Percentiles rank a stretch among this genome's conserved stretches.
Evolutionary conservation across 2,797 vertebrate species (phyloP).

Genomic region (Botia kubotai): DNA sequence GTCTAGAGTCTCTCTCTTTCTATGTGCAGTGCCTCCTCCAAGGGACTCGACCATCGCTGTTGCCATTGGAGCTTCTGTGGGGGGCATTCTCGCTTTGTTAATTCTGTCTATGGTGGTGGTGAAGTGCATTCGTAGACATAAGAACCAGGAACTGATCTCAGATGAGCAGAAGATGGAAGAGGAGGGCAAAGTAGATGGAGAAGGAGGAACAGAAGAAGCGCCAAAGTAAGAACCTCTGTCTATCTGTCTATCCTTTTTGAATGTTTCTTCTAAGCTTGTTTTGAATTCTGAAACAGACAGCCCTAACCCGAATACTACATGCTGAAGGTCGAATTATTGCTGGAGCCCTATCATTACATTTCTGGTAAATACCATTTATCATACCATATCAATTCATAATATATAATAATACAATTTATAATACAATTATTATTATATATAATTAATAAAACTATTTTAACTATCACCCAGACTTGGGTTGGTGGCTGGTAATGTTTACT

Average conservation of each 20-base stretch:
- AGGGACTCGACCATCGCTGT: conserved; percentile 94
- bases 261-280: conserved; percentile 1
- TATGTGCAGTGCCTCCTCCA: conserved; percentile 78
- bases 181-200: conserved; percentile 92
- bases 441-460: no score
- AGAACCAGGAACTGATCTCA: conserved; percentile 91
- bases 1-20: no score
- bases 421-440: no score
- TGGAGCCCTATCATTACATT: conserved; percentile 48
- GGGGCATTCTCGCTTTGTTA: conserved; percentile 90
- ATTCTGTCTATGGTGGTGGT: conserved; percentile 95
- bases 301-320: conserved; percentile 56
- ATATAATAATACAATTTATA: no score
- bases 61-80: conserved; percentile 92
- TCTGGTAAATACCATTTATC: conserved; percentile 57
- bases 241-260: background rate
- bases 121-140: conserved; percentile 93
- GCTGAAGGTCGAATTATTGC: conserved; percentile 43
- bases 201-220: conserved; percentile 88
- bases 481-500: no score
- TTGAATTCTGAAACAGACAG: conserved; percentile 61
- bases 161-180: conserved; percentile 97
- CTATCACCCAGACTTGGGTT: no score
- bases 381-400: no score
- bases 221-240: conserved; percentile 82